Conservation (phyloP, 2,113 vertebrate genomes). For the Xenopus borealis region DNA sequence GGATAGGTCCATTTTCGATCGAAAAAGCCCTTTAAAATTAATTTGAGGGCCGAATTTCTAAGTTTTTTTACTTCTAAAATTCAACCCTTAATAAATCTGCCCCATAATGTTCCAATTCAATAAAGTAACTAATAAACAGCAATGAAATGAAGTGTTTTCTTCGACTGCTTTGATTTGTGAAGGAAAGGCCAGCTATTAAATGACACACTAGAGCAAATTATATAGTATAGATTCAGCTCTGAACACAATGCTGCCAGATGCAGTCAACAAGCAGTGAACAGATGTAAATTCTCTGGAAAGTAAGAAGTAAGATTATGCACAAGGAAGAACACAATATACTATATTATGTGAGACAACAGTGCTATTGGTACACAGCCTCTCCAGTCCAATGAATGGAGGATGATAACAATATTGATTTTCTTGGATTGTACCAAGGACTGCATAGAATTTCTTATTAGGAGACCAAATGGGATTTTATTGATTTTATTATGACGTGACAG, state of each 20-base stretch:
- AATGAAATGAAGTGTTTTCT: too few species aligned
- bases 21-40: too few species aligned
- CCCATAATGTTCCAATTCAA: too few species aligned
- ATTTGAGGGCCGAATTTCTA: too few species aligned
- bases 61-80: too few species aligned
- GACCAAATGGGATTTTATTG: constrained; percentile 26
- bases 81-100: too few species aligned
- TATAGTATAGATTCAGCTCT: background rate
- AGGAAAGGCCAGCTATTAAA: too few species aligned
- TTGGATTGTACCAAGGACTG: constrained; percentile 3
- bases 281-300: background rate
- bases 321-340: background rate
- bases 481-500: background rate
- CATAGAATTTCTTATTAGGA: constrained; percentile 20
- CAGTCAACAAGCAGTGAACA: background rate
- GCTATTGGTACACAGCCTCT: background rate
- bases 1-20: too few species aligned
- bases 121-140: too few species aligned
- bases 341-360: background rate
- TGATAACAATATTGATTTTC: constrained; percentile 28
- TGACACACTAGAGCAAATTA: background rate
- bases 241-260: background rate
- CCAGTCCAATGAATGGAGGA: background rate
- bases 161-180: too few species aligned
- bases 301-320: background rate